A percentile compares a stretch with the other conserved stretches of the same genome.
Evolutionary conservation across 2,113 vertebrate species (phyloP).

Genomic region (Oreotrochilus melanogaster): DNA sequence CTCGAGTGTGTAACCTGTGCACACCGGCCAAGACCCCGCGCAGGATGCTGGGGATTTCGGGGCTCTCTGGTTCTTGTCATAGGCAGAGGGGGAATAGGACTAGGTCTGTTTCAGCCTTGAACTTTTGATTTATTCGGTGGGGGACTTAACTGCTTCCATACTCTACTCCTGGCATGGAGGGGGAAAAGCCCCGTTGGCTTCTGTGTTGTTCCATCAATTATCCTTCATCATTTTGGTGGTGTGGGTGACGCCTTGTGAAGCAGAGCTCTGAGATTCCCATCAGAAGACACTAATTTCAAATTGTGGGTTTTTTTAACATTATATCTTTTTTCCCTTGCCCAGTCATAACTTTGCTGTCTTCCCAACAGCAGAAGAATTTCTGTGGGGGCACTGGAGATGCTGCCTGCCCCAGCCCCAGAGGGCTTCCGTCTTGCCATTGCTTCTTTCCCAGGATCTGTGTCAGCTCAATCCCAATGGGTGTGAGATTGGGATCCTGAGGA

Average conservation of each 20-base stretch:
- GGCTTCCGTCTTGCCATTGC: accelerated
- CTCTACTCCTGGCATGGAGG: not conserved
- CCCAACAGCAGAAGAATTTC: accelerated
- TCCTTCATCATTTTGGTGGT: not conserved
- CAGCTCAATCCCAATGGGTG: accelerated
- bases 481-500: not conserved
- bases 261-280: not conserved
- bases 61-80: constrained; percentile 88
- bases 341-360: too few relatives aligned
- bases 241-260: accelerated
- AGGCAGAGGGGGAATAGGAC: constrained; percentile 62
- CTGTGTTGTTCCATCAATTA: not conserved
- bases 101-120: constrained; percentile 75
- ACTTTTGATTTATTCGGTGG: constrained; percentile 82
- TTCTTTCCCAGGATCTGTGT: accelerated
- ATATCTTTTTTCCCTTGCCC: not conserved
- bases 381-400: not conserved
- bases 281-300: not conserved
- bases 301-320: accelerated
- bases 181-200: not conserved
- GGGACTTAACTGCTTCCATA: constrained; percentile 79
- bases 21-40: constrained; percentile 67
- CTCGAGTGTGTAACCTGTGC: constrained; percentile 84
- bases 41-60: constrained; percentile 81
- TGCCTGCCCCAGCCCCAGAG: too few relatives aligned